Percentiles rank a stretch among this genome's conserved stretches.
phyloP scores from a whole-genome alignment of 2,797 vertebrate species.

The Mionectes olivaceus region DNA sequence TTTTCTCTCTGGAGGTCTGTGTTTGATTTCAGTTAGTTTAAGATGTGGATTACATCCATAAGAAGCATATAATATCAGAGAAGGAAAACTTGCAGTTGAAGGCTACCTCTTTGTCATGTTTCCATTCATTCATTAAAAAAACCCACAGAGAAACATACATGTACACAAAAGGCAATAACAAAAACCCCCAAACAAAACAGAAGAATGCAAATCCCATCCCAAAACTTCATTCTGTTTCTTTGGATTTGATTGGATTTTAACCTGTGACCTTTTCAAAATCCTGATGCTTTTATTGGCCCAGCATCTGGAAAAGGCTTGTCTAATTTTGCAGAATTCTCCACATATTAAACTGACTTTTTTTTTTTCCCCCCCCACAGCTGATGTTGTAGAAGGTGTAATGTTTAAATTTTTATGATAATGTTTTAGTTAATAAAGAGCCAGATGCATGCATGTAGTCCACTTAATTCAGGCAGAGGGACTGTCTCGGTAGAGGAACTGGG shows the following conservation, averaged over 20 bases:
- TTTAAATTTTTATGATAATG: not conserved
- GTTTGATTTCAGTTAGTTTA: not conserved
- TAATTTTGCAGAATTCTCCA: not conserved
- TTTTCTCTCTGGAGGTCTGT: not conserved
- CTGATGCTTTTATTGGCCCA: conserved; percentile 8
- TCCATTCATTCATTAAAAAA: not conserved
- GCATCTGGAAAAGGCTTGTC: not conserved
- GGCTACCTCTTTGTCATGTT: not conserved
- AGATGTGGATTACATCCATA: not conserved
- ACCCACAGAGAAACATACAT: not conserved
- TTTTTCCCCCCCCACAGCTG: not conserved
- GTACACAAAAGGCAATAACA: not conserved
- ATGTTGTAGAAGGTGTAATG: not conserved
- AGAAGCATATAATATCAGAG: not conserved
- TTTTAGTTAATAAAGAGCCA: not conserved
- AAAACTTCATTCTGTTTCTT: not conserved
- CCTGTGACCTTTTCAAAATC: not conserved
- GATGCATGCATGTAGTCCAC: not conserved
- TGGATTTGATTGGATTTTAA: not conserved
- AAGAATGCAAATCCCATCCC: not conserved
- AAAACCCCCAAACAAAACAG: not conserved
- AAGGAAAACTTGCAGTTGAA: not conserved
- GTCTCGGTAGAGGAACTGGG: not conserved
- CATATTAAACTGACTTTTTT: not conserved
- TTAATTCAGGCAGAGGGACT: not conserved